Conservation (phyloP, 1,140 invertebrate genomes). For the Cydia pomonella region DNA sequence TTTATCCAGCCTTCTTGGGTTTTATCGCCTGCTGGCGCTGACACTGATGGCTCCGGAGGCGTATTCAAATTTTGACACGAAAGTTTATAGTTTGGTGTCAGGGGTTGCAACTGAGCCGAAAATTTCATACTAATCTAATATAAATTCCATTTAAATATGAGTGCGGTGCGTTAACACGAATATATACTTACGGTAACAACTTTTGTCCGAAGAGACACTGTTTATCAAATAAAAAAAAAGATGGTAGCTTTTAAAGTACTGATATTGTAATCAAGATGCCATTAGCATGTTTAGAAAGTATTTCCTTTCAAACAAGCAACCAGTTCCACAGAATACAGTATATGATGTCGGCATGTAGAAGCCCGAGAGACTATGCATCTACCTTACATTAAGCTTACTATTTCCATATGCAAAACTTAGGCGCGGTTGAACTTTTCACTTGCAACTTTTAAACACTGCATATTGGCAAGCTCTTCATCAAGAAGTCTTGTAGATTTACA, state of each 20-base stretch:
- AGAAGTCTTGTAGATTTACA: neutral
- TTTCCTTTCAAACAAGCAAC: no score
- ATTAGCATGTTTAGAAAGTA: no score
- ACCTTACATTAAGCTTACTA: neutral
- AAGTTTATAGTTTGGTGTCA: neutral
- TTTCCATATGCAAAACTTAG: conserved; percentile 3
- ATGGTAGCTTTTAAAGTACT: no score
- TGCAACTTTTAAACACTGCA: neutral
- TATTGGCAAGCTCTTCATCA: conserved; percentile 19
- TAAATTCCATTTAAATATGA: neutral
- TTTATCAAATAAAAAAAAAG: no score
- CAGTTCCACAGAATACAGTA: neutral
- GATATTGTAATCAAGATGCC: no score
- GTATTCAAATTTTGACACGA: neutral
- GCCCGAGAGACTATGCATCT: neutral
- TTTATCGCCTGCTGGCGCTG: neutral
- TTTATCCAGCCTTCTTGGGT: conserved; percentile 29
- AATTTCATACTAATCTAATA: neutral
- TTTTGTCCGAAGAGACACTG: no score
- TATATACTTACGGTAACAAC: no score
- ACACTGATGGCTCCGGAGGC: neutral
- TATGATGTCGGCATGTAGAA: neutral
- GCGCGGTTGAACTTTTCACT: conserved; percentile 1
- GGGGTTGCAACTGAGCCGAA: neutral
- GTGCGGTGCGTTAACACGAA: no score